Evolutionary conservation across 2,797 vertebrate species (phyloP), one percentile per base, ranked within the genome.

Genomic region (Falco cherrug): DNA sequence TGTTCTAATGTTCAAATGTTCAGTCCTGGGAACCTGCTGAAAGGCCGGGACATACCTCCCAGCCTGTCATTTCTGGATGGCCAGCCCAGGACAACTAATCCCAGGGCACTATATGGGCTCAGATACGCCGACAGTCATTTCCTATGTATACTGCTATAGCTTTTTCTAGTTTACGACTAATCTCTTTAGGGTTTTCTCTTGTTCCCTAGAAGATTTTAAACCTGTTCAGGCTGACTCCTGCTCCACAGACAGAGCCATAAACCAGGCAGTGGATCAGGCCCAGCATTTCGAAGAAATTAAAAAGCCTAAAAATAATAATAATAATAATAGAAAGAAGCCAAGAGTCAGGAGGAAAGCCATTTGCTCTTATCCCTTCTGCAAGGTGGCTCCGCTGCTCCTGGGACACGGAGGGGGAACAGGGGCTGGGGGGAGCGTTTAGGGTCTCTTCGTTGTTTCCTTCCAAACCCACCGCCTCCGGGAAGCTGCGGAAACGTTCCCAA

Each of bases 161-260:
- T 95, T 84, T 68, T 92, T 77, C 86, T 75, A 76, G 61, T 94
- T 89, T 86, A 86, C 60, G 22, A 93, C 41, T 79, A 65, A 90
- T 57, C 65, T 56, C 84, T 82, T 85, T 6, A 73, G 47, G 29
- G 48, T 80, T 82, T 91, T 74, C 39, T 75, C 80, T 39, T 43
- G 50, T 35, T 93, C 84, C 87, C 85, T 70, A 47, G 45, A 85
- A 87, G 65, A 78, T 78, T 95, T 81, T 68, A 68, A 86, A 96
- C 76, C 78, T 75, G 65, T 41, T 53, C 83, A 67, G n/a, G 47
- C n/a, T 85, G 61, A 68, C 33, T 84, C 54, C 80, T 90, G 67
- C 89, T 92, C 35, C 77, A 43, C 29, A 35, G 48, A 50, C 4
- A 16, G 35, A 64, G 51, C 50, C 37, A 56, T 39, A 87, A 57